phyloP scores from a whole-genome alignment of 2,888 invertebrate species.

The Helobdella robusta region DNA sequence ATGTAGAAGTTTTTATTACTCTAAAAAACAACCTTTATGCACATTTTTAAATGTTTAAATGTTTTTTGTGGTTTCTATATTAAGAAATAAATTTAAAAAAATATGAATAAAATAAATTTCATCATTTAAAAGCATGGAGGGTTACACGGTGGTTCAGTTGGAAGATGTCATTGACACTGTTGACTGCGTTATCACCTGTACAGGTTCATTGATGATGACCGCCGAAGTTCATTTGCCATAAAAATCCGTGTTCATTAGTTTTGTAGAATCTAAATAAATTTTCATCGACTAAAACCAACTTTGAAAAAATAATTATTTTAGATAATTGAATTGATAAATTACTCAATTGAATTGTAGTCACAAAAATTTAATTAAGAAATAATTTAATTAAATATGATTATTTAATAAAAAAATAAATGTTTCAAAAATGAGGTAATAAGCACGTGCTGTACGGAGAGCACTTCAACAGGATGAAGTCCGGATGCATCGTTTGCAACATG shows the following conservation, averaged over 20 bases:
- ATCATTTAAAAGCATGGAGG: constrained; percentile 43
- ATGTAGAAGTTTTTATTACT: too few species aligned
- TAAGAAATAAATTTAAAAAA: too few species aligned
- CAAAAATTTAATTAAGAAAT: background rate
- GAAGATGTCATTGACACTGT: constrained; percentile 84
- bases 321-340: background rate
- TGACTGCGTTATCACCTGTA: constrained; percentile 92
- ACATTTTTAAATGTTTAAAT: too few species aligned
- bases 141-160: constrained; percentile 73
- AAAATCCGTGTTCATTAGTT: too few species aligned
- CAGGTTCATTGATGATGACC: too few species aligned
- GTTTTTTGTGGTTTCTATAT: too few species aligned
- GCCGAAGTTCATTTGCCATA: too few species aligned
- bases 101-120: too few species aligned
- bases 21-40: too few species aligned
- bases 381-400: background rate
- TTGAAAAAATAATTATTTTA: too few species aligned
- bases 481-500: constrained; percentile 95
- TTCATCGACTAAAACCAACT: too few species aligned
- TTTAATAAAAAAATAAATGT: background rate
- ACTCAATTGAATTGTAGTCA: background rate
- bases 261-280: too few species aligned
- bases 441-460: constrained; percentile 77
- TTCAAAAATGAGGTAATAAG: constrained; percentile 56
- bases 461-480: constrained; percentile 82